Conservation (phyloP, 2,797 vertebrate genomes). For the Merluccius polli region DNA sequence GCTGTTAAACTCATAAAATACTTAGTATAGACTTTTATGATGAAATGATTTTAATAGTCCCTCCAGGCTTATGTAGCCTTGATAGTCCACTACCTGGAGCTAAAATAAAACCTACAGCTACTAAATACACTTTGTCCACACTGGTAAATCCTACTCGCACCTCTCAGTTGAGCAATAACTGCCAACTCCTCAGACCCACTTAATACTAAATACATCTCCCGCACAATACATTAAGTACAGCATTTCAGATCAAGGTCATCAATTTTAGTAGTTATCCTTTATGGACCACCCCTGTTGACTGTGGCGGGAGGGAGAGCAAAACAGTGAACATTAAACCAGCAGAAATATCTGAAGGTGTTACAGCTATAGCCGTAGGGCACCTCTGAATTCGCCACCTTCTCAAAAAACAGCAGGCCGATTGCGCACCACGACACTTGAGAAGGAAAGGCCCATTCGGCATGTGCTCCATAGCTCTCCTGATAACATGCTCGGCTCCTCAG, state of each 20-base stretch:
- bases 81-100: constrained; percentile 15
- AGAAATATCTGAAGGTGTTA: constrained; percentile 14
- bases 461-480: constrained; percentile 37
- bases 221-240: constrained; percentile 47
- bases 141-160: constrained; percentile 23
- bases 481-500: constrained; percentile 46
- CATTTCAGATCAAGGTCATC: constrained; percentile 34
- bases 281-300: constrained; percentile 12
- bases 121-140: constrained; percentile 25
- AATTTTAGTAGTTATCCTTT: constrained; percentile 30
- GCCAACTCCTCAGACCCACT: constrained; percentile 35
- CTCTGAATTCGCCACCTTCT: constrained; percentile 19
- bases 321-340: constrained; percentile 15
- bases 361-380: neutral
- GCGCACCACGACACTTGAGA: constrained; percentile 43
- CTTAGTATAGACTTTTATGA: constrained; percentile 12
- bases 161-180: constrained; percentile 12
- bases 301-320: constrained; percentile 8
- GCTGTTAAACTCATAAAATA: constrained; percentile 7
- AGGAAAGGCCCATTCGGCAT: constrained; percentile 31
- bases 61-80: constrained; percentile 5
- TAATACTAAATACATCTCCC: constrained; percentile 44
- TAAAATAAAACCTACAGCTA: constrained; percentile 6
- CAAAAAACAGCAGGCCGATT: constrained; percentile 42
- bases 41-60: constrained; percentile 7